Conservation (phyloP, 2,888 invertebrate genomes). For the Temnothorax ravouxi region DNA sequence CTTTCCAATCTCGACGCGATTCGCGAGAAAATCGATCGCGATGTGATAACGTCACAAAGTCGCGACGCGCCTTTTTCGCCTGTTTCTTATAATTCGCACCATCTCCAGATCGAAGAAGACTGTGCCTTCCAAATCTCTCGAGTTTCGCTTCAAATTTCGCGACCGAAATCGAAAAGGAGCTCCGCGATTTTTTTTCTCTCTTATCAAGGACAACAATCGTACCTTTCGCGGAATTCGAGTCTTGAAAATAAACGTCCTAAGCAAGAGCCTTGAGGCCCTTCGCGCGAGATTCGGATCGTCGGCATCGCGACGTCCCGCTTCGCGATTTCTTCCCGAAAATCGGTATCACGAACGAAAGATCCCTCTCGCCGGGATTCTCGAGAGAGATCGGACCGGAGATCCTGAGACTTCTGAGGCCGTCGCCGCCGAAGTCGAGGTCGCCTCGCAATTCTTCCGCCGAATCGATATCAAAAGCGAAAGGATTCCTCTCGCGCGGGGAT, state of each 20-base stretch:
- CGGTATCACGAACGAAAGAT: background rate
- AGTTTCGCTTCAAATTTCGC: background rate
- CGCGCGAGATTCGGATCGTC: background rate
- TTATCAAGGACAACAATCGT: background rate
- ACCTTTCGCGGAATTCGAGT: background rate
- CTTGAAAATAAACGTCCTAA: background rate
- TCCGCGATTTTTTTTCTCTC: background rate
- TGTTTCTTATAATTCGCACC: conserved; percentile 22
- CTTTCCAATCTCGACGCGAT: conserved; percentile 28
- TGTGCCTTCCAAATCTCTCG: background rate
- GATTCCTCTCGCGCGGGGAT: background rate
- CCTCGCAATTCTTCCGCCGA: background rate
- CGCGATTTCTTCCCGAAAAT: background rate
- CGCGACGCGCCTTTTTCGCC: background rate
- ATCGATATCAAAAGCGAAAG: background rate
- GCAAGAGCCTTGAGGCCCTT: background rate
- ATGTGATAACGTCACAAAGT: conserved; percentile 11
- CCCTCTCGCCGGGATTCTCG: conserved; percentile 15
- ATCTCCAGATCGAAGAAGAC: background rate
- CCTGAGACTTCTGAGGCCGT: background rate
- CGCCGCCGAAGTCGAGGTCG: background rate
- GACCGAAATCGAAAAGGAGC: background rate
- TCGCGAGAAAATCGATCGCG: conserved; percentile 12
- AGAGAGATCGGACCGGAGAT: background rate
- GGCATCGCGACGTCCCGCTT: background rate